Evolutionary conservation across 2,797 vertebrate genomes (phyloP).

Genomic region (Coregonus suidteri): DNA sequence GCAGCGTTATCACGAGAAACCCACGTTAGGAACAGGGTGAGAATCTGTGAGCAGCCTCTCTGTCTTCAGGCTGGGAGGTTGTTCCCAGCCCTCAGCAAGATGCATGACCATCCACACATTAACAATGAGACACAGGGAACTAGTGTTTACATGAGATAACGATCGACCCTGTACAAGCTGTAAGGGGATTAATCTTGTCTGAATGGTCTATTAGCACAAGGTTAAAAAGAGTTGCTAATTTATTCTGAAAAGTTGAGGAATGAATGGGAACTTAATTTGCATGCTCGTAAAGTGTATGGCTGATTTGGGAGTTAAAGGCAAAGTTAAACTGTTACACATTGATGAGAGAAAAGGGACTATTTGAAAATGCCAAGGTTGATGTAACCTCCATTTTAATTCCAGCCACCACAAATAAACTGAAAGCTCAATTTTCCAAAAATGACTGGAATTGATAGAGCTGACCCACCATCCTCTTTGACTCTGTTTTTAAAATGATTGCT

Average conservation of each 20-base stretch:
- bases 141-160: conserved; percentile 41
- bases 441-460: background rate
- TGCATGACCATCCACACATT: conserved; percentile 29
- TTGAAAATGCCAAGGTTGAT: background rate
- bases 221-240: conserved; percentile 35
- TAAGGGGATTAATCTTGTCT: conserved; percentile 28
- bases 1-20: conserved; percentile 69
- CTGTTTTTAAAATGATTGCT: background rate
- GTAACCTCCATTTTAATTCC: background rate
- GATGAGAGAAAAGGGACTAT: background rate
- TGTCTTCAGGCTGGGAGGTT: conserved; percentile 41
- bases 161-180: conserved; percentile 29
- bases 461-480: background rate
- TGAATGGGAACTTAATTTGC: conserved; percentile 37
- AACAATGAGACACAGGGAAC: conserved; percentile 44
- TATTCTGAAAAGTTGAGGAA: conserved; percentile 24
- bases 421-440: background rate
- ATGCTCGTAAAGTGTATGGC: conserved; percentile 7
- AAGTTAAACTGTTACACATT: conserved; percentile 11
- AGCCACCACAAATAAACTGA: background rate
- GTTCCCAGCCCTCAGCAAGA: conserved; percentile 9
- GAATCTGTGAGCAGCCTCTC: conserved; percentile 63
- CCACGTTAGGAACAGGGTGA: conserved; percentile 51
- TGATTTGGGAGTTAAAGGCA: background rate
- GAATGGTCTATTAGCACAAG: conserved; percentile 15